Conservation (phyloP, 2,113 vertebrate species). For the Scalopus aquaticus region DNA sequence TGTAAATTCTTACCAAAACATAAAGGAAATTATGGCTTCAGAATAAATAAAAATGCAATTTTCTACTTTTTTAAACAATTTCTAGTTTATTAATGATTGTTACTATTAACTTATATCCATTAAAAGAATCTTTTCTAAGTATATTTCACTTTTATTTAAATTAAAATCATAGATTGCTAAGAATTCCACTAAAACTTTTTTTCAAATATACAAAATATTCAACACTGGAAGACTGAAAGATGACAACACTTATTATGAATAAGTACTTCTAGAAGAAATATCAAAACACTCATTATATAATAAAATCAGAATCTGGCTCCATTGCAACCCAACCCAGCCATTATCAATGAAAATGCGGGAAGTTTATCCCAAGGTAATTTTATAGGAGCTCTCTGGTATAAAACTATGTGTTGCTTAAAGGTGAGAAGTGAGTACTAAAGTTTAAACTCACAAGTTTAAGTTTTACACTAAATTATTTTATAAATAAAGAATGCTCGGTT, state of each 20-base stretch:
- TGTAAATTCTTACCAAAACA: slow-evolving; percentile 26
- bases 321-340: not conserved
- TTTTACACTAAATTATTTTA: not conserved
- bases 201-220: slow-evolving; percentile 21
- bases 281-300: not conserved
- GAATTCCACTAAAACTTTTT: not conserved
- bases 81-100: not conserved
- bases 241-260: not conserved
- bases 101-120: too few species aligned
- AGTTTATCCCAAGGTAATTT: not conserved
- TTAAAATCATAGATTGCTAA: slow-evolving; percentile 28
- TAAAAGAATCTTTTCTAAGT: not conserved
- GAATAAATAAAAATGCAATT: not conserved
- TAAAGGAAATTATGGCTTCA: not conserved
- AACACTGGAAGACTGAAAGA: not conserved
- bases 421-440: not conserved
- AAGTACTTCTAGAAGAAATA: slow-evolving; percentile 8
- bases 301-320: not conserved
- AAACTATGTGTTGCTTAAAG: not conserved
- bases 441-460: not conserved
- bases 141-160: not conserved
- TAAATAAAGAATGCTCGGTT: slow-evolving; percentile 29
- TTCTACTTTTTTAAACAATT: not conserved
- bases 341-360: not conserved
- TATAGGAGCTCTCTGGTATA: not conserved